Evolutionary conservation across 2,797 vertebrate genomes (phyloP), one percentile per base, ranked within the genome.

Genomic region (Parambassis ranga): DNA sequence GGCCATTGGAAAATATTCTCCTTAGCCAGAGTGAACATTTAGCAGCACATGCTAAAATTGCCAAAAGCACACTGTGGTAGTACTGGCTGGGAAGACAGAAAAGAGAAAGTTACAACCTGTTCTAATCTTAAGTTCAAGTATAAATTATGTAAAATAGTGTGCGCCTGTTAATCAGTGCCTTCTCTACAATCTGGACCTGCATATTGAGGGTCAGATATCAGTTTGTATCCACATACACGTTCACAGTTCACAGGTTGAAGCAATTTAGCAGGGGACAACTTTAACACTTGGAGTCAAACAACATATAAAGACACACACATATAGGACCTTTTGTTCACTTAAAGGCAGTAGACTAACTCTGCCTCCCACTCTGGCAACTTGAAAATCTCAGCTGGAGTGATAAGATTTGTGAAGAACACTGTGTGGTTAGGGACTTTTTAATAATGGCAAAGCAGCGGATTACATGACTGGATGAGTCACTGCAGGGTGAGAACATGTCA

Each of bases 51-150:
- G 42, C 55, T 52, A 48, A 41, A 38, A 51, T 23, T 56, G 38
- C 39, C 39, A 59, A 48, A 67, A 19, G 22, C 38, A 23, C 24
- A 13, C 15, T 22, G 39, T 15, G 31, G n/a, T n/a, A n/a, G n/a
- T n/a, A n/a, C n/a, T n/a, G n/a, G 55, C 48, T 82, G 67, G 79
- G 49, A 81, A 71, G 37, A 77, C 75, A 66, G 36, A 19, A 42
- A 19, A 46, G 16, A 20, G 59, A 67, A 57, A 39, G 14, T 20
- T 31, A 16, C 22, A 53, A 59, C 35, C 42, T 20, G 5, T 13
- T 52, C 27, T 7, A 33, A 32, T 44, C n/a, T 47, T 23, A 57
- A 14, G 2, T 31, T 39, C 2, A 19, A 31, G n/a, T n/a, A n/a
- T n/a, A n/a, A n/a, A n/a, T n/a, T 16, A 23, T 22, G 5, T n/a